These are phyloP conservation scores for Brachymystax lenok DNA, from an alignment of 2,797 vertebrate genomes.

Conservation along the genomic window DNA sequence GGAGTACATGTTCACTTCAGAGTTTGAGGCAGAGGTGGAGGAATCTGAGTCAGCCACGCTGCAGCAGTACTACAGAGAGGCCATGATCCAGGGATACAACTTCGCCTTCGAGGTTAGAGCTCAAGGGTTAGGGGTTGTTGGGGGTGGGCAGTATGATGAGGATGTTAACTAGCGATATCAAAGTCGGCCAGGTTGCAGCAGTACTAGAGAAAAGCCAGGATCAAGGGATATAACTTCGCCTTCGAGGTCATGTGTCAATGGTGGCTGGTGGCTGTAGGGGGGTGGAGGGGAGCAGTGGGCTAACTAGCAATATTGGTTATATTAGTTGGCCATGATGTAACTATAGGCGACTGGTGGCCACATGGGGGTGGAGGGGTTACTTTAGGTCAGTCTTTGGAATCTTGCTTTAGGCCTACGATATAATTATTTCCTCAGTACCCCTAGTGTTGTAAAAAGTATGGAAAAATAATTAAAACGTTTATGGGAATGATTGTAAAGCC, in stretches of 20 bases:
- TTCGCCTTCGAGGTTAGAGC: slow-evolving; percentile 62
- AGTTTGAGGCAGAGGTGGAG: slow-evolving; percentile 92
- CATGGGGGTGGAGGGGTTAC: not conserved
- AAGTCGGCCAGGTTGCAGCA: slow-evolving; percentile 90
- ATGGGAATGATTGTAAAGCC: not conserved
- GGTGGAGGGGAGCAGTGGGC: not conserved
- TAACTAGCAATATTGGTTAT: not conserved
- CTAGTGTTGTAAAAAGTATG: not conserved
- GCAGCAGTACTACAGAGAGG: slow-evolving; percentile 96
- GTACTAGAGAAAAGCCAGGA: slow-evolving; percentile 97
- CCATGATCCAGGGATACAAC: slow-evolving; percentile 98
- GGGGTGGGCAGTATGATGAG: too few relatives aligned
- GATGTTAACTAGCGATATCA: too few relatives aligned
- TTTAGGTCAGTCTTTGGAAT: not conserved
- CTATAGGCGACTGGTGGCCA: not conserved
- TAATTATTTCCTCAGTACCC: not conserved
- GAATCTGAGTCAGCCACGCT: slow-evolving; percentile 90
- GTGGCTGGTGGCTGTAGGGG: too few relatives aligned
- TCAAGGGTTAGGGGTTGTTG: not conserved
- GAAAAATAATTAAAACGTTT: too few relatives aligned
- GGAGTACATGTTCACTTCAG: slow-evolving; percentile 93
- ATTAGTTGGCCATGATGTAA: too few relatives aligned
- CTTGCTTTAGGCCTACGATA: not conserved
- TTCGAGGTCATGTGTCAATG: slow-evolving; percentile 83
- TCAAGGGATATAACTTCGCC: slow-evolving; percentile 97